Conservation (phyloP, 2,888 invertebrate genomes). For the Drosophila cognata region DNA sequence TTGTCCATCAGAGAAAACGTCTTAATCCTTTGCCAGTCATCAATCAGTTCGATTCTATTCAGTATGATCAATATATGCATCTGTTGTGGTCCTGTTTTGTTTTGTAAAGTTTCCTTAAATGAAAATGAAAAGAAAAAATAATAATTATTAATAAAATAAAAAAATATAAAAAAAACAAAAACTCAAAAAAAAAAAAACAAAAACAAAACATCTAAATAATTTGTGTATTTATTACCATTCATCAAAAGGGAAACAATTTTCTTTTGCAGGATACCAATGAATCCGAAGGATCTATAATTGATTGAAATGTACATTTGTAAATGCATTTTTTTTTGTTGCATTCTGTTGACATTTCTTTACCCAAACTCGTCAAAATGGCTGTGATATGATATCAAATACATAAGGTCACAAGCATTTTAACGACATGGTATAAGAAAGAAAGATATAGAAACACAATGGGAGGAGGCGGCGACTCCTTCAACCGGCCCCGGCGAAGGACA, state of each 20-base stretch:
- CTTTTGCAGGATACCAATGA: neutral
- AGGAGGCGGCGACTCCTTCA: neutral
- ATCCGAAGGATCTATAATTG: neutral
- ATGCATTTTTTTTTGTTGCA: neutral
- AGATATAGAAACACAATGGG: neutral
- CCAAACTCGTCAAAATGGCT: constrained; percentile 86
- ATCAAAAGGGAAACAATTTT: neutral
- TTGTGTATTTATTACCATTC: constrained; percentile 41
- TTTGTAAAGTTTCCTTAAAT: constrained; percentile 82
- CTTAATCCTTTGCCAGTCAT: constrained; percentile 64
- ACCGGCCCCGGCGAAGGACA: neutral
- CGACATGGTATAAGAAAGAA: constrained; percentile 84
- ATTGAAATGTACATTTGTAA: neutral
- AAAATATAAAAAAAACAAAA: constrained; percentile 70
- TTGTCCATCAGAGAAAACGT: constrained; percentile 72
- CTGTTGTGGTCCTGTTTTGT: constrained; percentile 82
- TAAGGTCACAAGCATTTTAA: constrained; percentile 84
- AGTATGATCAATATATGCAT: constrained; percentile 73
- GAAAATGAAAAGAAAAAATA: constrained; percentile 62
- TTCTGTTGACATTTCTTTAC: constrained; percentile 82
- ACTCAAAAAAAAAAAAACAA: constrained; percentile 53
- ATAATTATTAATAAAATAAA: constrained; percentile 75
- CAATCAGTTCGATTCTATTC: constrained; percentile 71
- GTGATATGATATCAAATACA: constrained; percentile 83
- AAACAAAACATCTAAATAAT: constrained; percentile 72